Evolutionary conservation across 92 coral and sea anemone genomes (phyloP).

Genomic region (Palythoa grandis): DNA sequence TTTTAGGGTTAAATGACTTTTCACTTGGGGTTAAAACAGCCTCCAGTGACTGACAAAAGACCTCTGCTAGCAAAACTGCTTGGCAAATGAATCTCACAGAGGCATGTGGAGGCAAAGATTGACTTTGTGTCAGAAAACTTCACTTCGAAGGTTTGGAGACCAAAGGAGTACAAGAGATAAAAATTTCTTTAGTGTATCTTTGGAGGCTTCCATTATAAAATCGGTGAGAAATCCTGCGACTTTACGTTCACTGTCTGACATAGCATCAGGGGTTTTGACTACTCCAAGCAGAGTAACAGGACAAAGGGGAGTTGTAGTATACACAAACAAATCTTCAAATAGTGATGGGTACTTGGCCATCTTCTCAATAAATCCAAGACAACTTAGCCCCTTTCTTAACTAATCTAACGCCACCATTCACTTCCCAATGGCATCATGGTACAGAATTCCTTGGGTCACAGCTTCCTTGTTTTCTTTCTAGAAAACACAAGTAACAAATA

Average conservation of each 20-base stretch:
- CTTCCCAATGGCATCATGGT: slow-evolving; percentile 62
- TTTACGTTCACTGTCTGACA: slow-evolving; percentile 36
- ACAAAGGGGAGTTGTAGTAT: slow-evolving; percentile 28
- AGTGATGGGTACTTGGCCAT: slow-evolving; percentile 47
- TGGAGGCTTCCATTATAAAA: slow-evolving; percentile 45
- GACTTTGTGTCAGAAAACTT: slow-evolving; percentile 41
- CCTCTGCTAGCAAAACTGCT: slow-evolving; percentile 35
- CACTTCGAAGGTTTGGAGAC: slow-evolving; percentile 42
- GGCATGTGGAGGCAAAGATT: slow-evolving; percentile 59
- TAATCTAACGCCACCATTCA: slow-evolving; percentile 48
- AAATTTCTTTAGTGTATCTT: slow-evolving; percentile 44
- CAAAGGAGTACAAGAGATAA: slow-evolving; percentile 51
- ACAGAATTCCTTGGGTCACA: slow-evolving; percentile 59
- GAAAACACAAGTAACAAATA: slow-evolving; percentile 1
- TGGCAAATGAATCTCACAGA: slow-evolving; percentile 51
- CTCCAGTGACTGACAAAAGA: not conserved
- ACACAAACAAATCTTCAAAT: slow-evolving; percentile 57
- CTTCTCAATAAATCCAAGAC: slow-evolving; percentile 26
- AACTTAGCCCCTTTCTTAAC: slow-evolving; percentile 53
- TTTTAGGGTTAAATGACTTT: not conserved
- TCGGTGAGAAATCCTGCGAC: slow-evolving; percentile 60
- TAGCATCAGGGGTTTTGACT: slow-evolving; percentile 44
- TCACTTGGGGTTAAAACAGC: not conserved
- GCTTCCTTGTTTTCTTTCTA: slow-evolving; percentile 56
- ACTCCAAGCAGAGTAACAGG: slow-evolving; percentile 31